phyloP scores from a whole-genome alignment of 2,888 invertebrate genomes.

The Agrilus cyanescens region DNA sequence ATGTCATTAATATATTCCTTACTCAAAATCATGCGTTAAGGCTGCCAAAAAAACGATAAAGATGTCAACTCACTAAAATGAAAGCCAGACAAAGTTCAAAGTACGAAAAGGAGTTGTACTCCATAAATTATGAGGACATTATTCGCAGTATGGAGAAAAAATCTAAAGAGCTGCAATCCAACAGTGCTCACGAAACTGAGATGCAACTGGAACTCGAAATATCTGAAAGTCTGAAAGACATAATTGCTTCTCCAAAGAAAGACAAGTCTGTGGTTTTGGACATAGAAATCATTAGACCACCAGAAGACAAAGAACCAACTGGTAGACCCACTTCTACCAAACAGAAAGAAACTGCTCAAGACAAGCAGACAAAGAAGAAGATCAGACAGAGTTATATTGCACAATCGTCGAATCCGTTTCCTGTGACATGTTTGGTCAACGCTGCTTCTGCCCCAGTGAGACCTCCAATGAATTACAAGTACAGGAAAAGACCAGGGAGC shows the following conservation, averaged over 20 bases:
- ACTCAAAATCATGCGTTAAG: too few relatives aligned
- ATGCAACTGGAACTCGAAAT: slow-evolving; percentile 27
- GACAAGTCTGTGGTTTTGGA: slow-evolving; percentile 25
- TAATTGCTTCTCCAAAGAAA: slow-evolving; percentile 24
- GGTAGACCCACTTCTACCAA: too few relatives aligned
- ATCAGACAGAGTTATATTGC: too few relatives aligned
- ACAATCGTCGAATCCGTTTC: too few relatives aligned
- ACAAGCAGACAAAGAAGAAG: slow-evolving; percentile 10
- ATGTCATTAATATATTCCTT: too few relatives aligned
- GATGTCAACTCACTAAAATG: too few relatives aligned
- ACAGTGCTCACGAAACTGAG: too few relatives aligned
- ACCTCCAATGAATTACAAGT: neutral
- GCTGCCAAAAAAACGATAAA: too few relatives aligned
- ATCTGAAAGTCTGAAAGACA: slow-evolving; percentile 25
- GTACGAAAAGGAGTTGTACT: slow-evolving; percentile 8
- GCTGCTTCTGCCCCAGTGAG: neutral
- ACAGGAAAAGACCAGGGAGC: neutral
- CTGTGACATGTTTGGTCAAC: too few relatives aligned
- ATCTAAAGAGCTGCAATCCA: too few relatives aligned
- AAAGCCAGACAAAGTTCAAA: too few relatives aligned
- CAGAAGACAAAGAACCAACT: slow-evolving; percentile 14
- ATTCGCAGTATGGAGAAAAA: neutral
- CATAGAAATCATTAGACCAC: slow-evolving; percentile 30
- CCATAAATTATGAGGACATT: slow-evolving; percentile 8
- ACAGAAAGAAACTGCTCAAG: slow-evolving; percentile 1